Evolutionary conservation across 2,113 vertebrate genomes (phyloP).

Genomic region (Hippocampus comes): DNA sequence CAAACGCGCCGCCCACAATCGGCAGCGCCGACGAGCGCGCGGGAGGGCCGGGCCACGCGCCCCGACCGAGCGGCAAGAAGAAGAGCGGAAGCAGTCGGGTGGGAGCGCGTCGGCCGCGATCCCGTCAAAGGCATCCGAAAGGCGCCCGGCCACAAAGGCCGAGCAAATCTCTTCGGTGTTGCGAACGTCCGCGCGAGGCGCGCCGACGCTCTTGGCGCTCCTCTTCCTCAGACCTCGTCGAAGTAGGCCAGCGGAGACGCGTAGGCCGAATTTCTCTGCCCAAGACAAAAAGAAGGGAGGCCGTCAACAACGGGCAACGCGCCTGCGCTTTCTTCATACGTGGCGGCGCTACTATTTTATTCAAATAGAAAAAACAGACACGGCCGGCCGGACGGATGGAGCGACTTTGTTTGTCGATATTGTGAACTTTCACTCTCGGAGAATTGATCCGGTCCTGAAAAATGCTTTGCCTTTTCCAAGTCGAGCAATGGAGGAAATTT

Average conservation of each 20-base stretch:
- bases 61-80: background rate
- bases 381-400: too few species aligned
- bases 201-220: background rate
- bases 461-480: too few species aligned
- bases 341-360: too few species aligned
- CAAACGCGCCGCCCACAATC: background rate
- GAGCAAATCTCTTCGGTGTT: background rate
- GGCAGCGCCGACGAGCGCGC: background rate
- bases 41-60: background rate
- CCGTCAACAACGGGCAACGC: background rate
- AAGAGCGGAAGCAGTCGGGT: background rate
- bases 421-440: too few species aligned
- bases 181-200: background rate
- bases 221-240: slow-evolving; percentile 73
- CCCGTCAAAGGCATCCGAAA: background rate
- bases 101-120: background rate
- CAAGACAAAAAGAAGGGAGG: slow-evolving; percentile 26
- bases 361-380: too few species aligned
- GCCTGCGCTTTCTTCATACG: too few species aligned
- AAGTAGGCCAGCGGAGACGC: slow-evolving; percentile 77
- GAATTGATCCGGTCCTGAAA: too few species aligned
- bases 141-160: background rate
- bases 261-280: slow-evolving; percentile 78
- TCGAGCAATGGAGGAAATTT: too few species aligned
- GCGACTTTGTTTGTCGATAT: too few species aligned